Percentiles rank a stretch among this genome's conserved stretches.
These are phyloP conservation scores for Resseliella maxima DNA, from an alignment of 2,888 invertebrate species.

Conservation along the genomic window DNA sequence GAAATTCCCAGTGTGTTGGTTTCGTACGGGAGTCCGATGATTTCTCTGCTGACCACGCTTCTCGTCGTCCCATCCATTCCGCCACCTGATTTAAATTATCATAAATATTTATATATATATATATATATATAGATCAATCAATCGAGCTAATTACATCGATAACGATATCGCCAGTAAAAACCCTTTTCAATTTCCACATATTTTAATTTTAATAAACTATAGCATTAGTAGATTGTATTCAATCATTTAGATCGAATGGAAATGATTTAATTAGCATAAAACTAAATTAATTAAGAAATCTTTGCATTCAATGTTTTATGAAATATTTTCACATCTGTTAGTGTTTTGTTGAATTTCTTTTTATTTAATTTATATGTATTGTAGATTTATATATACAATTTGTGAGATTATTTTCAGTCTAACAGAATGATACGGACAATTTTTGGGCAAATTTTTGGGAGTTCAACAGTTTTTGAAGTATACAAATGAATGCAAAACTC, in stretches of 20 bases:
- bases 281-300: neutral
- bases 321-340: neutral
- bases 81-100: constrained; percentile 66
- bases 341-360: neutral
- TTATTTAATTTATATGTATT: neutral
- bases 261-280: neutral
- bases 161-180: too few relatives aligned
- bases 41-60: constrained; percentile 88
- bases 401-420: neutral
- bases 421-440: neutral
- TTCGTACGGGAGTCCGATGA: constrained; percentile 74
- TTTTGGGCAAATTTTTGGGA: too few relatives aligned
- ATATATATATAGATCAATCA: neutral
- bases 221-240: neutral
- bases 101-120: neutral
- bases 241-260: neutral
- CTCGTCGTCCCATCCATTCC: constrained; percentile 80
- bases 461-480: neutral
- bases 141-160: too few relatives aligned
- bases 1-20: constrained; percentile 80
- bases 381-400: neutral
- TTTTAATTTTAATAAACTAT: neutral
- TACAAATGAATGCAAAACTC: neutral
- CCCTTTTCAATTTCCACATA: neutral
- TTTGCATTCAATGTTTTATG: constrained; percentile 3